Percentiles rank a stretch among this genome's conserved stretches.
Evolutionary conservation across 2,797 vertebrate genomes (phyloP).

Genomic region (Macropodus opercularis): DNA sequence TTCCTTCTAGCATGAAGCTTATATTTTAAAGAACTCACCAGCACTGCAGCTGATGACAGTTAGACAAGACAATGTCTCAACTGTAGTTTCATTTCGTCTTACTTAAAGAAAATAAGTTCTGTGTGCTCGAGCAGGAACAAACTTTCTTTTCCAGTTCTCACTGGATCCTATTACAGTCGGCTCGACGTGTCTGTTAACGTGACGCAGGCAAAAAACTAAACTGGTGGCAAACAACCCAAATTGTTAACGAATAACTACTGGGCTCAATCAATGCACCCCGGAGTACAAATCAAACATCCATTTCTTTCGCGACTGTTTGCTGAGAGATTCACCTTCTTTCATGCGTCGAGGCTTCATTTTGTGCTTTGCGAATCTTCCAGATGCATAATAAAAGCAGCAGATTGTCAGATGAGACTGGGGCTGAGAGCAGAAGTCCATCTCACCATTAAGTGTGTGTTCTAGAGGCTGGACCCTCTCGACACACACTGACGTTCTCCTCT

Average conservation of each 20-base stretch:
- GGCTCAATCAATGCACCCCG: constrained; percentile 25
- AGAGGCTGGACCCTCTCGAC: background rate
- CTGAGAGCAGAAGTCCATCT: constrained; percentile 17
- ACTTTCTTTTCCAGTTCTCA: background rate
- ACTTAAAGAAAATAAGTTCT: background rate
- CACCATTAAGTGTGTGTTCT: constrained; percentile 20
- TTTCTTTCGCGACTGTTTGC: background rate
- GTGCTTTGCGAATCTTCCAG: background rate
- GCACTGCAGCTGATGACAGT: background rate
- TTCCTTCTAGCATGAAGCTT: background rate
- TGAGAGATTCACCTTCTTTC: constrained; percentile 10
- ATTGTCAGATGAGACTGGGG: constrained; percentile 17
- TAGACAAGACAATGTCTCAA: background rate
- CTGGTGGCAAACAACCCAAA: constrained; percentile 15
- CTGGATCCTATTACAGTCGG: background rate
- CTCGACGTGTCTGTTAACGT: background rate
- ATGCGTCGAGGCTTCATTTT: constrained; percentile 8
- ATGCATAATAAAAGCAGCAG: constrained; percentile 14
- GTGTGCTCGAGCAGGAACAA: background rate
- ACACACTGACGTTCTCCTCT: constrained; percentile 13
- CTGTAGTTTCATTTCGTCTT: background rate
- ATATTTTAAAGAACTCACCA: background rate
- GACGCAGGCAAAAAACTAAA: background rate
- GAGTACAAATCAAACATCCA: constrained; percentile 10
- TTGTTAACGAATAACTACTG: constrained; percentile 12